These are phyloP conservation scores for Heliothis subflexa DNA, from an alignment of 1,140 invertebrate species.

Conservation along the genomic window DNA sequence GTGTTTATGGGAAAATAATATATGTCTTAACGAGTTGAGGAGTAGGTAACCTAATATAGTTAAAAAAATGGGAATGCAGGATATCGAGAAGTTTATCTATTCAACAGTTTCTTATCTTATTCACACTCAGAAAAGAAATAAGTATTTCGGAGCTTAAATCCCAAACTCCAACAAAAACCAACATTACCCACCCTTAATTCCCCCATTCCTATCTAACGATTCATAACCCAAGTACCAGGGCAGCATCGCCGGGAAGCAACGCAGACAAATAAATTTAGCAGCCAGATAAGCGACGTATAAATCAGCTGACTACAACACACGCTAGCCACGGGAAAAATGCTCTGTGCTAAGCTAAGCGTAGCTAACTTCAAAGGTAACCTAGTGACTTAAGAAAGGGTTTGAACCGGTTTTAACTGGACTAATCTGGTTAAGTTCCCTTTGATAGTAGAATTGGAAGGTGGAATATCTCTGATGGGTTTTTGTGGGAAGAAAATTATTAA, in stretches of 20 bases:
- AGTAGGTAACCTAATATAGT: no score
- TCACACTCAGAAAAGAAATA: no score
- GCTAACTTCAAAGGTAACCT: constrained; percentile 30
- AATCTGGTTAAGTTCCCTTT: not conserved
- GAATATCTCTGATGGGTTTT: not conserved
- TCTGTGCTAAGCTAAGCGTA: not conserved
- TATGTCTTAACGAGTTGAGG: no score
- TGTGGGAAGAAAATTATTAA: no score
- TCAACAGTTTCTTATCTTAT: no score
- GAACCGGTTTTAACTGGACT: constrained; percentile 1
- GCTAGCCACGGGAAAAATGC: constrained; percentile 48
- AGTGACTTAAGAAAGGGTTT: constrained; percentile 17
- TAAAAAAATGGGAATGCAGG: no score
- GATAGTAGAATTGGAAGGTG: not conserved
- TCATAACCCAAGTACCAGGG: constrained; percentile 33
- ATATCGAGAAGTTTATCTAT: no score
- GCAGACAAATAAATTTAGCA: constrained; percentile 83
- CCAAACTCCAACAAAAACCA: not conserved
- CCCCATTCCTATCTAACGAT: constrained; percentile 4
- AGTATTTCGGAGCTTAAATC: no score
- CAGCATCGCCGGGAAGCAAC: constrained; percentile 67
- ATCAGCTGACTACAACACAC: constrained; percentile 63
- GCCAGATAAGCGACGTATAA: constrained; percentile 80
- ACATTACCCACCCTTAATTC: not conserved
- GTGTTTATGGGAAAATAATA: no score